Conservation (phyloP, 2,888 invertebrate species). For the Nebria brevicollis region DNA sequence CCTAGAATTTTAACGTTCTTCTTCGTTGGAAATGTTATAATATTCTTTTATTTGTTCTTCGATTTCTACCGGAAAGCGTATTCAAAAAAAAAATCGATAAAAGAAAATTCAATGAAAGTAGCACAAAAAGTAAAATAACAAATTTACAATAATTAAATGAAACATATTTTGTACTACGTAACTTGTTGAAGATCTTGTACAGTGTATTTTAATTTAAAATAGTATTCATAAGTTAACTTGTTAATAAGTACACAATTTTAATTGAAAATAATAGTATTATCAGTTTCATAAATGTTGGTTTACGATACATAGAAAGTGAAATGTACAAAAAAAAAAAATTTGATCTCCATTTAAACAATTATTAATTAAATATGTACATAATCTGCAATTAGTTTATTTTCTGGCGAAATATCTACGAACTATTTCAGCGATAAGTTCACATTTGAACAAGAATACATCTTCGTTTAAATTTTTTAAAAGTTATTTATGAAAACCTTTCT, state of each 20-base stretch:
- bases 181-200: conserved; percentile 1
- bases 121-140: conserved; percentile 9
- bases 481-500: no score
- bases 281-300: neutral
- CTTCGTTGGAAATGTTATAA: conserved; percentile 72
- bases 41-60: conserved; percentile 82
- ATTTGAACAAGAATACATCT: no score
- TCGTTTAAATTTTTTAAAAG: no score
- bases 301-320: neutral
- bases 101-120: neutral
- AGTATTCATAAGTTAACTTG: neutral
- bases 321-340: neutral
- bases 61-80: conserved; percentile 73
- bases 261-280: neutral
- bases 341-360: neutral
- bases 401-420: neutral
- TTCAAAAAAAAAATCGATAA: conserved; percentile 49
- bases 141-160: neutral
- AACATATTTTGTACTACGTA: neutral
- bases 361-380: neutral
- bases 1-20: conserved; percentile 76
- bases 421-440: no score
- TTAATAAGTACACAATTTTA: neutral
- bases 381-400: neutral
- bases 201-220: neutral